These are phyloP conservation scores for Drosophila virilis DNA, from an alignment of 1,140 invertebrate species.

Conservation along the genomic window DNA sequence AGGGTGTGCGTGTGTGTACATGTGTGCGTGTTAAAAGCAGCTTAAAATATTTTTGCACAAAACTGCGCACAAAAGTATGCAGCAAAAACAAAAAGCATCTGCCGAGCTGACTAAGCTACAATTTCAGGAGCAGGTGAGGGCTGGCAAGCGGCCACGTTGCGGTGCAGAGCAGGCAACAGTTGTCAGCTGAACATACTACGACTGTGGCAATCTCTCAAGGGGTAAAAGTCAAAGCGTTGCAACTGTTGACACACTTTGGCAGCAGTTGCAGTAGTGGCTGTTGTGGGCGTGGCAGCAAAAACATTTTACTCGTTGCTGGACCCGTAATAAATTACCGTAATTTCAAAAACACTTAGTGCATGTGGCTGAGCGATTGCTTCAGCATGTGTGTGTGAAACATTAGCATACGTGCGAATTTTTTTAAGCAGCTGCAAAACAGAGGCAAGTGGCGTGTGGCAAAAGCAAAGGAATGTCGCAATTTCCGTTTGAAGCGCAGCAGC, in stretches of 20 bases:
- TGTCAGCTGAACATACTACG: slow-evolving; percentile 35
- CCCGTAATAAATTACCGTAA: slow-evolving; percentile 74
- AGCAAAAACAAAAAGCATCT: slow-evolving; percentile 54
- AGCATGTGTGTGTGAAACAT: slow-evolving; percentile 26
- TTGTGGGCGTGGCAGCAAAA: slow-evolving; percentile 18
- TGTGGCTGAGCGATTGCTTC: slow-evolving; percentile 32
- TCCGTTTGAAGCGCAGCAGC: slow-evolving; percentile 61
- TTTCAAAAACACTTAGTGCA: slow-evolving; percentile 67
- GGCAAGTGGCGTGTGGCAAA: slow-evolving; percentile 16
- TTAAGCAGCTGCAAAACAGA: slow-evolving; percentile 33
- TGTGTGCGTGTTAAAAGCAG: background rate
- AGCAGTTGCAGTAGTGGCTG: slow-evolving; percentile 48
- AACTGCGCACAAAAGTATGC: slow-evolving; percentile 45
- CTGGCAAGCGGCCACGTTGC: background rate
- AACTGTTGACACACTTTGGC: slow-evolving; percentile 69
- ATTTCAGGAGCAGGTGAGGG: background rate
- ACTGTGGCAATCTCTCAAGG: slow-evolving; percentile 22
- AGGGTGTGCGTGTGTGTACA: slow-evolving; percentile 22
- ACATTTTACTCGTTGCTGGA: slow-evolving; percentile 33
- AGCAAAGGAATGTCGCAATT: slow-evolving; percentile 64
- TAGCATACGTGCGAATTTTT: slow-evolving; percentile 55
- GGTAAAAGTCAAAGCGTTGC: slow-evolving; percentile 54
- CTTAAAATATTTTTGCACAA: slow-evolving; percentile 49
- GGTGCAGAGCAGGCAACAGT: slow-evolving; percentile 43
- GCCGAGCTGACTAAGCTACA: slow-evolving; percentile 56